Percentiles rank a stretch among this genome's conserved stretches.
Conservation (phyloP, 2,888 invertebrate species). For the Leptopterna dolabrata region DNA sequence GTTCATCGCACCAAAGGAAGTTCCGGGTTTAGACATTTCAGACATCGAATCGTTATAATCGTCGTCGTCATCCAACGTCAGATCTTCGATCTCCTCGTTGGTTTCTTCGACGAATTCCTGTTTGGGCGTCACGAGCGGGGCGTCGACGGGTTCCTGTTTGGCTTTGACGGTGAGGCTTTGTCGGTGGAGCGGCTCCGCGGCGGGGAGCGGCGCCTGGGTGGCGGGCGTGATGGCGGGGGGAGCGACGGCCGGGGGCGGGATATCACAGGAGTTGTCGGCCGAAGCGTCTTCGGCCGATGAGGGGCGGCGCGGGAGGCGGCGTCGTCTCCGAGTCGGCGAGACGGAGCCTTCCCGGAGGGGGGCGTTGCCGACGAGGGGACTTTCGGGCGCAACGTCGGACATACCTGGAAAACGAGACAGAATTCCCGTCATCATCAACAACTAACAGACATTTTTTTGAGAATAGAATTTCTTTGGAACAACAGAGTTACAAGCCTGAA, state of each 20-base stretch:
- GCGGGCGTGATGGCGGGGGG: slow-evolving; percentile 41
- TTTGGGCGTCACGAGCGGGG: slow-evolving; percentile 75
- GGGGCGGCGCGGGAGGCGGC: slow-evolving; percentile 52
- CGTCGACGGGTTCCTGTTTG: slow-evolving; percentile 62
- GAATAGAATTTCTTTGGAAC: neutral
- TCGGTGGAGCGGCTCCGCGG: slow-evolving; percentile 22
- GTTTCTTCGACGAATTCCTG: slow-evolving; percentile 73
- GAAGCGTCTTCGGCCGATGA: slow-evolving; percentile 46
- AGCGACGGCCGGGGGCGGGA: slow-evolving; percentile 55
- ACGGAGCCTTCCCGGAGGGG: slow-evolving; percentile 56
- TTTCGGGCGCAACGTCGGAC: slow-evolving; percentile 55
- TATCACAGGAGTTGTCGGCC: slow-evolving; percentile 57
- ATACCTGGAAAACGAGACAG: slow-evolving; percentile 14
- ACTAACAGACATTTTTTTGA: too few species aligned
- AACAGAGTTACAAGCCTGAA: neutral
- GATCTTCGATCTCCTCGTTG: slow-evolving; percentile 76
- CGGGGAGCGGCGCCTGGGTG: slow-evolving; percentile 35
- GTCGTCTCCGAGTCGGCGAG: slow-evolving; percentile 53
- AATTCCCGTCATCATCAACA: neutral
- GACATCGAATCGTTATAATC: slow-evolving; percentile 74
- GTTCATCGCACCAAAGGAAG: slow-evolving; percentile 67
- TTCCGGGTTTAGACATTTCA: slow-evolving; percentile 80
- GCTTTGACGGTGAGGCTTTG: slow-evolving; percentile 55
- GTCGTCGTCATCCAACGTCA: slow-evolving; percentile 78
- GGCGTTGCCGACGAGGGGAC: slow-evolving; percentile 58